phyloP scores from a whole-genome alignment of 2,797 vertebrate genomes.

The Coranthus polyacanthus region DNA sequence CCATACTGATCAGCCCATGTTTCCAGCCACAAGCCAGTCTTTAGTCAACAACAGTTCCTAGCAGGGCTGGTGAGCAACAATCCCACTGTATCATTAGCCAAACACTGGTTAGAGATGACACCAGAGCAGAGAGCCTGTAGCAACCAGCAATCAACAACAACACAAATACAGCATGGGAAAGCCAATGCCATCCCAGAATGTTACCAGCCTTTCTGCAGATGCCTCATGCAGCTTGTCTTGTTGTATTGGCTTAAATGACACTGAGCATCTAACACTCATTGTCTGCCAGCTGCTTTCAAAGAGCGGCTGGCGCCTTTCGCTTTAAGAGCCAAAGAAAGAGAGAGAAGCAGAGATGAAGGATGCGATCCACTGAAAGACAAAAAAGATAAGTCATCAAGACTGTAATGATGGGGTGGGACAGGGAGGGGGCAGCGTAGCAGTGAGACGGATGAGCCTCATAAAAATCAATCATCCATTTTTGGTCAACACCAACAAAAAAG shows the following conservation, averaged over 20 bases:
- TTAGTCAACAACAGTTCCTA: slow-evolving; percentile 60
- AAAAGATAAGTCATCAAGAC: slow-evolving; percentile 70
- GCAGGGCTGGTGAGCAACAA: slow-evolving; percentile 64
- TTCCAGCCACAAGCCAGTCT: slow-evolving; percentile 72
- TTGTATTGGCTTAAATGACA: slow-evolving; percentile 63
- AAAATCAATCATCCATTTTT: slow-evolving; percentile 70
- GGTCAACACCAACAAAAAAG: slow-evolving; percentile 52
- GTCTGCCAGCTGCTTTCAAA: slow-evolving; percentile 73
- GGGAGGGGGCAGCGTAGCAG: slow-evolving; percentile 56
- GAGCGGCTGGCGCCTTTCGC: slow-evolving; percentile 56
- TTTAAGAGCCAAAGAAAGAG: slow-evolving; percentile 57
- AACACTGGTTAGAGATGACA: slow-evolving; percentile 77
- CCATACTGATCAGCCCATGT: slow-evolving; percentile 58
- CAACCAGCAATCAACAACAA: slow-evolving; percentile 77
- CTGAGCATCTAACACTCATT: slow-evolving; percentile 57
- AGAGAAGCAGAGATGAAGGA: slow-evolving; percentile 57
- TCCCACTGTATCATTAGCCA: slow-evolving; percentile 74
- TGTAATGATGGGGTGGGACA: slow-evolving; percentile 67
- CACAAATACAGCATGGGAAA: slow-evolving; percentile 64
- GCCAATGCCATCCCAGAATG: slow-evolving; percentile 48
- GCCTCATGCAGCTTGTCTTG: slow-evolving; percentile 62
- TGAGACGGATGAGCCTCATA: slow-evolving; percentile 56
- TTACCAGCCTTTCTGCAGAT: slow-evolving; percentile 67
- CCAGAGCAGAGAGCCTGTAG: slow-evolving; percentile 63
- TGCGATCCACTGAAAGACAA: slow-evolving; percentile 68